Evolutionary conservation across 2,888 invertebrate genomes (phyloP), one percentile per base, ranked within the genome.

Genomic region (Phengaris alcon): DNA sequence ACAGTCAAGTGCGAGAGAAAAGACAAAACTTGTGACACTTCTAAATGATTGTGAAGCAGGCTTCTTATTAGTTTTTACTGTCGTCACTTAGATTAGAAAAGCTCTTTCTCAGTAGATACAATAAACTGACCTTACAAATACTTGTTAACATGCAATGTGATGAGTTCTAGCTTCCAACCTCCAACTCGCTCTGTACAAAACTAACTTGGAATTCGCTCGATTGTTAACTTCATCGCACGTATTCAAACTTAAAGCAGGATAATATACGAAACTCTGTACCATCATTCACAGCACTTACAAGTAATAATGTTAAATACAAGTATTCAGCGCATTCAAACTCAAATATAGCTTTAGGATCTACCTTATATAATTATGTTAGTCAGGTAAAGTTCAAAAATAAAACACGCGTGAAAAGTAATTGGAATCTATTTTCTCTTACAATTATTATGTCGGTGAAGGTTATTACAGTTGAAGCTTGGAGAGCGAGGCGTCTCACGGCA

Each of bases 381-480:
- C 35, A 64, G 35, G 64, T 44, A 12, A 35, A 72, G 54, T 48
- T 48, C 69, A 69, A 15, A 69, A 13, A 52, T 52, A 35, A 54
- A 72, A 54, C 72, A 72, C 35, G 54, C 72, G 69, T 74, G 59
- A 54, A 46, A 15, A 82, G 82, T 87, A 87, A 88, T 87, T 87
- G 86, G 87, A 88, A 85, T 84, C 82, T 81, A 85, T 86, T 87
- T 84, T 72, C 83, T 85, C 83, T 83, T 84, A 87, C 86, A 88
- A 88, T 89, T 86, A 87, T 82, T 82, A 84, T 86, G 85, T 87
- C 87, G 85, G 85, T 83, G 76, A 35, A 52, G 72, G 35, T 54
- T 52, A 54, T 68, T 46, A 68, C 74, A 77, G 79, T 77, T 81
- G 79, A 79, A 79, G 80, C 78, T 75, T 75, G 76, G 77, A 79